Conservation (phyloP, 2,113 vertebrate species). For the Caranx ignobilis region DNA sequence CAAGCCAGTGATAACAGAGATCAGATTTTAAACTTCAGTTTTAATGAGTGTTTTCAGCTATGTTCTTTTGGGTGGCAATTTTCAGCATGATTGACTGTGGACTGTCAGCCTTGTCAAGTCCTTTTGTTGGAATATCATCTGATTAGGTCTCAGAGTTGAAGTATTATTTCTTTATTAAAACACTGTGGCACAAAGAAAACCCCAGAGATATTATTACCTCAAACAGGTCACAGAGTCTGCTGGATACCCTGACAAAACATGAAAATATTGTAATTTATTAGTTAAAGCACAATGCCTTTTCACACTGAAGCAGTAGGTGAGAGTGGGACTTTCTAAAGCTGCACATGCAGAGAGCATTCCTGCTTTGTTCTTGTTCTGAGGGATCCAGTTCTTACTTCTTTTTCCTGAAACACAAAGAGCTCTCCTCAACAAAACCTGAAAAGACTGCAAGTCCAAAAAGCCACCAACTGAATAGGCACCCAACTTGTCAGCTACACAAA, state of each 20-base stretch:
- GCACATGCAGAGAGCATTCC: background rate
- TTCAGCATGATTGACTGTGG: too few species aligned
- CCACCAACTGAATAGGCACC: slow-evolving; percentile 22
- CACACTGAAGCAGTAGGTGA: background rate
- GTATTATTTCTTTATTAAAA: slow-evolving; percentile 9
- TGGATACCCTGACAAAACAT: slow-evolving; percentile 1
- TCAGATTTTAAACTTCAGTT: too few species aligned
- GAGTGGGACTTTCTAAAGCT: background rate
- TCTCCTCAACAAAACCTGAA: slow-evolving; percentile 42
- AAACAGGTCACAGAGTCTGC: background rate
- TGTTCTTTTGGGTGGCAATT: too few species aligned
- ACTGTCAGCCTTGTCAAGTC: too few species aligned
- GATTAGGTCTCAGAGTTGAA: slow-evolving; percentile 1
- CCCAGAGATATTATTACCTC: too few species aligned
- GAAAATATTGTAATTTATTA: background rate
- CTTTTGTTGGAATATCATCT: background rate
- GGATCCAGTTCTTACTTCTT: slow-evolving; percentile 18
- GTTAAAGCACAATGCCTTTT: slow-evolving; percentile 9
- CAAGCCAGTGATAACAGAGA: too few species aligned
- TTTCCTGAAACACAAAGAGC: background rate
- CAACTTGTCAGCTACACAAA: slow-evolving; percentile 34
- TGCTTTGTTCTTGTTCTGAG: background rate
- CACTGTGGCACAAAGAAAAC: background rate
- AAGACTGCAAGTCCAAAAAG: slow-evolving; percentile 33
- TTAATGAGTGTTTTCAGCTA: too few species aligned